Base-by-base conservation (phyloP, 2,797 vertebrate genomes). In the Pipistrellus pipistrellus region DNA sequence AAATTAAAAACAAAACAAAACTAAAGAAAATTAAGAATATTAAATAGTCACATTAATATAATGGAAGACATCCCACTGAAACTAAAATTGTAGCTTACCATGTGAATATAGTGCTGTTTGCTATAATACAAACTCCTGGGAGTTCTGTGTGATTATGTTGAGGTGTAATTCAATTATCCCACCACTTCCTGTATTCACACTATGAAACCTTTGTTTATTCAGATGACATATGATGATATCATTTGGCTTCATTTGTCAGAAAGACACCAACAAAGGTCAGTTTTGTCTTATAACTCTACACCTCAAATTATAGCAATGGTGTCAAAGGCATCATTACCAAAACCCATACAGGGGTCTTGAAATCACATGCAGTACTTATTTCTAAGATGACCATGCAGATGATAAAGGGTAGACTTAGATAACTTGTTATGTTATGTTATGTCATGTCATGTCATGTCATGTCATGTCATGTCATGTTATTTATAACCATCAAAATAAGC, bases 1-100 rank as follows among this genome's bases (percentile, higher is more conserved):
- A 85, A 89, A 71, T 57, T 69, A 80, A 62, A 48, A 15, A 81
- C 15, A 69, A 92, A 85, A 4, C n/a, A 62, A 87, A 72, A 77
- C 21, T 88, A 53, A 35, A 77, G n/a, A 53, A 62, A 20, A n/a
- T 9, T 5, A 51, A 86, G 21, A 27, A 48, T 68, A 68, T 75
- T 85, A 78, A 75, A 85, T 85, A 81, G 14, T 48, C 41, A 75
- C 27, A 82, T 73, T 85, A 57, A 66, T 51, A 73, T 18, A 64
- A 83, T 53, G 27, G 27, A 76, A 30, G 41, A 48, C 23, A 80
- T n/a, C 17, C 73, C 75, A 73, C 7, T 84, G 41, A 84, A 88
- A 91, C 13, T 73, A 69, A 88, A 88, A 93, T 9, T 82, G 23
- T 59, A 82, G 55, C n/a, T 92, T 30, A 30, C 14, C 35, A n/a